Evolutionary conservation across 2,888 invertebrate genomes (phyloP).

Genomic region (Lordiphosa fenestrarum): DNA sequence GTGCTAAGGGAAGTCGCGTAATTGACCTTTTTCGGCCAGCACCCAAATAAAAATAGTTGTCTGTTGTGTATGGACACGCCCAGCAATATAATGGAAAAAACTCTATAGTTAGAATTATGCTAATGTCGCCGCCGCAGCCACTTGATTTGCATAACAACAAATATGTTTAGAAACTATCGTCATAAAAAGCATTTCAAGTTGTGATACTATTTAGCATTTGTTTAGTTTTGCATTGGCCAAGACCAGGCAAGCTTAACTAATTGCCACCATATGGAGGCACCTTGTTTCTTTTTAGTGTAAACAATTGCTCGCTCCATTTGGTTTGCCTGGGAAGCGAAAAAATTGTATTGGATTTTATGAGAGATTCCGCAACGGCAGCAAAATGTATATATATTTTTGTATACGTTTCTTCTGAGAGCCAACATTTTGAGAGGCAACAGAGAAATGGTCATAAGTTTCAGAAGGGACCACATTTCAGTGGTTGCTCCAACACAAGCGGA

Average conservation of each 20-base stretch:
- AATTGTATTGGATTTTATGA: constrained; percentile 33
- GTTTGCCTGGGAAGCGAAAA: constrained; percentile 10
- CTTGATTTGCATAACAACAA: constrained; percentile 66
- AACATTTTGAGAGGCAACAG: too few relatives aligned
- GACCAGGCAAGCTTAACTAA: constrained; percentile 54
- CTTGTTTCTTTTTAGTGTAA: constrained; percentile 28
- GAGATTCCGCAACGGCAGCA: constrained; percentile 38
- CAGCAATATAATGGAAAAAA: constrained; percentile 17
- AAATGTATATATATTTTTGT: constrained; percentile 3
- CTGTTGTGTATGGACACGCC: constrained; percentile 45
- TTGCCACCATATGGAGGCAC: constrained; percentile 60
- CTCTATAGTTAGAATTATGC: constrained; percentile 25
- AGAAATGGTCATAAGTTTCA: too few relatives aligned
- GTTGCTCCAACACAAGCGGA: too few relatives aligned
- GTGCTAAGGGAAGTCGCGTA: constrained; percentile 52
- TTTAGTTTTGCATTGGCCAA: constrained; percentile 41
- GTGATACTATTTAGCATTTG: constrained; percentile 32
- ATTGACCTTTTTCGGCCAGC: constrained; percentile 63
- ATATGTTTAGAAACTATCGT: neutral
- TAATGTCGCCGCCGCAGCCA: constrained; percentile 31
- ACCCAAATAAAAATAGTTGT: constrained; percentile 17
- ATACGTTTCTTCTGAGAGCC: too few relatives aligned
- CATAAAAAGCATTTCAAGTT: constrained; percentile 8
- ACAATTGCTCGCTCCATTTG: constrained; percentile 33
- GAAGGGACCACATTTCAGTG: too few relatives aligned